Evolutionary conservation across 2,888 invertebrate genomes (phyloP).

Genomic region (Venusia cambrica): DNA sequence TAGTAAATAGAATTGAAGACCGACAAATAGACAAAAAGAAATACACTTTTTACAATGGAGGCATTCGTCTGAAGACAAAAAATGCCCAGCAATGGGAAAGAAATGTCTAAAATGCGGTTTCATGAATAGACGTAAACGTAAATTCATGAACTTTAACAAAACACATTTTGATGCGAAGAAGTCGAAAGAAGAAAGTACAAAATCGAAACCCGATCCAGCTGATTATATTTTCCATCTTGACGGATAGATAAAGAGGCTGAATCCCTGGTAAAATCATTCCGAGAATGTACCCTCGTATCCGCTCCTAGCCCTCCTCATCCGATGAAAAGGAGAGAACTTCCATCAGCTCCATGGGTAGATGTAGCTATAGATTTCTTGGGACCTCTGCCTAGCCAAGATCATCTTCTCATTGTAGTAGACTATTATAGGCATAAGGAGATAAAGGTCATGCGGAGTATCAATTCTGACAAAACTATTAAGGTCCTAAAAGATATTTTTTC

Average conservation of each 20-base stretch:
- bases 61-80: constrained; percentile 1
- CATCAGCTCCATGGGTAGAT: constrained; percentile 1
- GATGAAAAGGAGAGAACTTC: constrained; percentile 3
- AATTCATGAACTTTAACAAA: neutral
- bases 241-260: neutral
- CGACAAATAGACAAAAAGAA: too few species aligned
- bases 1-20: too few species aligned
- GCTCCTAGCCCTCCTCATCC: neutral
- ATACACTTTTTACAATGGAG: too few species aligned
- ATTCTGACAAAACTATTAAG: neutral
- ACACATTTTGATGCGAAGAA: constrained; percentile 1
- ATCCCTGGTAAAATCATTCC: neutral
- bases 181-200: neutral
- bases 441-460: neutral
- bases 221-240: neutral
- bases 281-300: neutral
- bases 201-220: constrained; percentile 1
- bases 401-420: too few species aligned
- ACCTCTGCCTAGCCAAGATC: too few species aligned
- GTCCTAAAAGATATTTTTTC: constrained; percentile 1
- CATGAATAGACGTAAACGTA: constrained; percentile 1
- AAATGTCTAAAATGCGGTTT: constrained; percentile 12
- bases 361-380: too few species aligned
- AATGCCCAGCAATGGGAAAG: constrained; percentile 1
- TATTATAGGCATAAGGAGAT: constrained; percentile 3